Evolutionary conservation across 2,113 vertebrate genomes (phyloP).

Genomic region (Percina caprodes): DNA sequence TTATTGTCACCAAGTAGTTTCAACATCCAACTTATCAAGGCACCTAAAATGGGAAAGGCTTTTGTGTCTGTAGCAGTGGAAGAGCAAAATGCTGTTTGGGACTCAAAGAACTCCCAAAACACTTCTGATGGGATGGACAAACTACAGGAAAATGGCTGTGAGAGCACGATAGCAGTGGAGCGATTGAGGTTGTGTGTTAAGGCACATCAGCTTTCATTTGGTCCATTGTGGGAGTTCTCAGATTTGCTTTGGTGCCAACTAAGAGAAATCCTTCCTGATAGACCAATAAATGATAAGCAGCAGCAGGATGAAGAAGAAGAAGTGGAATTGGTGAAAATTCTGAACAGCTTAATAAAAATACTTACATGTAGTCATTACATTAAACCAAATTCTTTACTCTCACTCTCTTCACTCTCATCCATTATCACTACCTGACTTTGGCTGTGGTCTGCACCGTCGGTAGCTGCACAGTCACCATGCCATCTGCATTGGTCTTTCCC

Average conservation of each 20-base stretch:
- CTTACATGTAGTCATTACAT: background rate
- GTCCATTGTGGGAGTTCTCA: constrained; percentile 43
- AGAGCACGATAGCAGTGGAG: background rate
- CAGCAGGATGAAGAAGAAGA: constrained; percentile 19
- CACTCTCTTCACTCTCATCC: background rate
- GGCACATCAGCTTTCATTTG: constrained; percentile 46
- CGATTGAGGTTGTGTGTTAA: constrained; percentile 35
- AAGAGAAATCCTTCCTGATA: constrained; percentile 50
- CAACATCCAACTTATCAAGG: background rate
- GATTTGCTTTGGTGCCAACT: constrained; percentile 46
- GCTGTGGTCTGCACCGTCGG: constrained; percentile 91
- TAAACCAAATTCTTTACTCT: background rate
- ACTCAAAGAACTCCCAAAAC: background rate
- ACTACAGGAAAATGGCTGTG: background rate
- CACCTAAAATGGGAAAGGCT: background rate
- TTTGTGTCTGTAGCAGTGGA: background rate
- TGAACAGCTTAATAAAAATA: background rate
- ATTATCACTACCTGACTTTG: constrained; percentile 90
- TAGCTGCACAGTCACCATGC: constrained; percentile 96
- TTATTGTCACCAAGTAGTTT: background rate
- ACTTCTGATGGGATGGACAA: constrained; percentile 12
- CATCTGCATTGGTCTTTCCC: constrained; percentile 93
- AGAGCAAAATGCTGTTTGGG: constrained; percentile 4
- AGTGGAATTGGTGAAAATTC: constrained; percentile 36
- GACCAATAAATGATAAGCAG: constrained; percentile 45